Base-by-base conservation (phyloP, 1,140 invertebrate species). In the Heterodera schachtii region DNA sequence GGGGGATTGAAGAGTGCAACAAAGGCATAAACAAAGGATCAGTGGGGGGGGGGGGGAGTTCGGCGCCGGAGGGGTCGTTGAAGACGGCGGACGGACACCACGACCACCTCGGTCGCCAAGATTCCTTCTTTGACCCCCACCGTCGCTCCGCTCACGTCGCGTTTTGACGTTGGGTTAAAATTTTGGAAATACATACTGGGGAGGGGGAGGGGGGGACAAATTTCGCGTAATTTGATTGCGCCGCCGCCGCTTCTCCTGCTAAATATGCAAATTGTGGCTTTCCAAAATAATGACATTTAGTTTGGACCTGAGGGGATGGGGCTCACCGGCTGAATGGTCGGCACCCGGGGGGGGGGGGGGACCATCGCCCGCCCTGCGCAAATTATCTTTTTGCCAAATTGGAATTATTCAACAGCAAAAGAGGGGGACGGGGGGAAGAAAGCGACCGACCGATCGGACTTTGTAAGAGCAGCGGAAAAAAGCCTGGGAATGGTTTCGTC, bases 361-460 rank as follows among this genome's bases (percentile, higher is more conserved):
- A 31, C 1, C 31, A 31, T 31, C 31, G 31, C 31, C 31, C 31
- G 31, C 31, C 31, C 31, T 71, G 69, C 69, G 69, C 69, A 71
- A 46, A 71, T 71, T 46, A 46, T 46, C 69, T 71, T 71, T 71
- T 71, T 71, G 44, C 69, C 44, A 71, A 71, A 71, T 43, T 71
- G 69, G 19, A 71, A 71, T 71, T 71, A 71, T 71, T 71, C 69
- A 71, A 64, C 57, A 64, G 13, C 57, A 60, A 16, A 64, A 13
- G 57, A 19, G 13, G 16, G 13, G 13, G 57, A 13, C 2, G 57
- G 49, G 49, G 11, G 57, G 16, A 13, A 0, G 16, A 16, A 19
- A 64, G 57, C 11, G 57, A 64, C 19, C 57, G 57, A 64, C 13
- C 11, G 57, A 64, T 64, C 57, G 57, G 57, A 64, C 57, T 64